Evolutionary conservation across 2,888 invertebrate genomes (phyloP), one percentile per base, ranked within the genome.

Genomic region (Epistrophe eligans): DNA sequence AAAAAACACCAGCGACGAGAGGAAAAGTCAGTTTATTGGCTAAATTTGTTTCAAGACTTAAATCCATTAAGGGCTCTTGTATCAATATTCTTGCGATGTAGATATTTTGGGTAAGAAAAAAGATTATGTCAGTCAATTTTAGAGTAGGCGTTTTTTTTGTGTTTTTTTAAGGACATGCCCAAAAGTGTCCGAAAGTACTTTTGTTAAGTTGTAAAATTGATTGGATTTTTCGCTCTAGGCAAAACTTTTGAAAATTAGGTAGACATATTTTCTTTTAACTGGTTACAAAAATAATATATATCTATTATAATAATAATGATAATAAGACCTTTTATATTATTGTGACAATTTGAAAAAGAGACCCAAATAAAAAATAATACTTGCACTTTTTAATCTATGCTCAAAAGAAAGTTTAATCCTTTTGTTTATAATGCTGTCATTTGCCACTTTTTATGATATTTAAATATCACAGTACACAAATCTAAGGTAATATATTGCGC

Each of bases 1-100:
- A 40, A n/a, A 9, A 35, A 62, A 17, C 43, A 19, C 24, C 1
- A 64, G 43, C 43, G 28, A 43, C 43, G 43, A 64, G 24, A 9
- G 28, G n/a, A 28, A 64, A 64, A 64, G 45, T 64, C 64, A 64
- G 45, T 32, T 64, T 45, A 64, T 64, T 64, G 45, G 45, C 45
- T 64, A 45, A 64, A 64, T 64, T 64, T 64, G 64, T 45, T 64
- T 64, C 11, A 64, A 64, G 32, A n/a, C 11, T n/a, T 15, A 45
- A 45, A 48, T 48, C 64, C 45, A 64, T 64, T 64, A 2, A 45
- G 45, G 28, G 45, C n/a, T 48, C 28, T 28, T 45, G 28, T 45
- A 24, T 19, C n/a, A 45, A 45, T 64, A 64, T 64, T 45, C 28
- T n/a, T 62, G 62, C 4, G 38, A 15, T 15, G 15, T 43, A 45